phyloP scores from a whole-genome alignment of 2,888 invertebrate species.

The Eristalis tenax region DNA sequence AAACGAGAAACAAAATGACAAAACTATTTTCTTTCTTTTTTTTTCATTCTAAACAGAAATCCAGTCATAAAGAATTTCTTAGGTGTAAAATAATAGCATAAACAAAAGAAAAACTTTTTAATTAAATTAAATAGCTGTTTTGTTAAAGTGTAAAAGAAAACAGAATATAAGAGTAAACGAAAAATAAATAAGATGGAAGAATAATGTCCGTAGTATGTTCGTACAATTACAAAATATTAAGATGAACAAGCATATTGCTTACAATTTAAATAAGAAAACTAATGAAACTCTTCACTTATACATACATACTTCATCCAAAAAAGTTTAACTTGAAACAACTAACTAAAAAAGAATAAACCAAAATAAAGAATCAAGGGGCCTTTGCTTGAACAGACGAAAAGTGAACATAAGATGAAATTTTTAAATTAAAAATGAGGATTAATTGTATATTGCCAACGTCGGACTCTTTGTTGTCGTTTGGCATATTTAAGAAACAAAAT shows the following conservation, averaged over 20 bases:
- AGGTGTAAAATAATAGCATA: conserved; percentile 39
- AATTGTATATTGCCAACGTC: conserved; percentile 2
- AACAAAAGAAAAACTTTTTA: neutral
- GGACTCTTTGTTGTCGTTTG: neutral
- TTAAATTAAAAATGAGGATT: neutral
- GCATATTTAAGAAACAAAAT: conserved; percentile 5
- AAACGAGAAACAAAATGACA: conserved; percentile 40
- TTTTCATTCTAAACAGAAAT: conserved; percentile 6
- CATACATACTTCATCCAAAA: conserved; percentile 25
- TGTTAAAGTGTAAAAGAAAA: neutral
- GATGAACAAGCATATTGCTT: conserved; percentile 55
- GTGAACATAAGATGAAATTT: neutral
- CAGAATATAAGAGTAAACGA: neutral
- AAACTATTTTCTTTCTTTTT: conserved; percentile 24
- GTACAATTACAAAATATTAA: conserved; percentile 33
- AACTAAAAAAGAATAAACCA: conserved; percentile 3
- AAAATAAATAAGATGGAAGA: conserved; percentile 19
- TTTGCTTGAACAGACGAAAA: conserved; percentile 18
- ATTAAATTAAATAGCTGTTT: neutral
- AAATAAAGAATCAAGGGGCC: conserved; percentile 25
- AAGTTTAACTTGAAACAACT: neutral
- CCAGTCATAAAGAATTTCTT: conserved; percentile 5
- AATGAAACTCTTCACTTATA: conserved; percentile 14
- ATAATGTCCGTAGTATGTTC: conserved; percentile 51
- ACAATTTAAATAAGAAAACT: conserved; percentile 19